phyloP scores from a whole-genome alignment of 1,140 invertebrate genomes.

The Pomacea maculata region DNA sequence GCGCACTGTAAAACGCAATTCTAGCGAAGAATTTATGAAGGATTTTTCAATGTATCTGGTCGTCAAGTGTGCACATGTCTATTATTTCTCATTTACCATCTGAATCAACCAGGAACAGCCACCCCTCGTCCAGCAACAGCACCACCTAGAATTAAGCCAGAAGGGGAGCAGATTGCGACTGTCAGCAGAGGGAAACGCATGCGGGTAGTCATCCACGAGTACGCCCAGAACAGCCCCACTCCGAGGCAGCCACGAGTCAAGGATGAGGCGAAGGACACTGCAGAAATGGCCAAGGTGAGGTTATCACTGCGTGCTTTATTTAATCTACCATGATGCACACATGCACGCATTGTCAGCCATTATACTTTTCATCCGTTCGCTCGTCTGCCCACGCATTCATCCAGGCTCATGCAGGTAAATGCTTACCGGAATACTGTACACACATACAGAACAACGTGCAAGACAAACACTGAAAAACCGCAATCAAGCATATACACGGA shows the following conservation, averaged over 20 bases:
- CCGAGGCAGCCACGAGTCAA: conserved; percentile 41
- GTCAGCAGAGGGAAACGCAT: conserved; percentile 50
- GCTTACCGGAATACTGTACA: too few species aligned
- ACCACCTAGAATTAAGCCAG: conserved; percentile 42
- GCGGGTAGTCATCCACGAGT: conserved; percentile 45
- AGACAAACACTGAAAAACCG: background rate
- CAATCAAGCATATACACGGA: background rate
- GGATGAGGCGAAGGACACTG: conserved; percentile 42
- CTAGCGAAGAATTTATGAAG: background rate
- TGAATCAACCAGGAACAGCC: conserved; percentile 32
- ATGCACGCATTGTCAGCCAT: background rate
- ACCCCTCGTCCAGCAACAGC: conserved; percentile 41
- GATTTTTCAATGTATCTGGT: background rate
- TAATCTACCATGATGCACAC: background rate
- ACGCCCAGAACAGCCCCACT: conserved; percentile 19
- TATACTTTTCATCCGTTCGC: too few species aligned
- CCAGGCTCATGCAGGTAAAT: too few species aligned
- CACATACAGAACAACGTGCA: too few species aligned
- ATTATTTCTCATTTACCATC: background rate
- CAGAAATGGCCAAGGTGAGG: conserved; percentile 41
- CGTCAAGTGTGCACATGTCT: too few species aligned
- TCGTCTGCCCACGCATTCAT: too few species aligned
- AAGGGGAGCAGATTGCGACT: conserved; percentile 36
- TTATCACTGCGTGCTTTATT: too few species aligned
- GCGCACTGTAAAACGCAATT: background rate